A percentile compares a stretch with the other conserved stretches of the same genome.
These are phyloP conservation scores for Eupeodes luniger DNA, from an alignment of 2,888 invertebrate species.

Conservation along the genomic window DNA sequence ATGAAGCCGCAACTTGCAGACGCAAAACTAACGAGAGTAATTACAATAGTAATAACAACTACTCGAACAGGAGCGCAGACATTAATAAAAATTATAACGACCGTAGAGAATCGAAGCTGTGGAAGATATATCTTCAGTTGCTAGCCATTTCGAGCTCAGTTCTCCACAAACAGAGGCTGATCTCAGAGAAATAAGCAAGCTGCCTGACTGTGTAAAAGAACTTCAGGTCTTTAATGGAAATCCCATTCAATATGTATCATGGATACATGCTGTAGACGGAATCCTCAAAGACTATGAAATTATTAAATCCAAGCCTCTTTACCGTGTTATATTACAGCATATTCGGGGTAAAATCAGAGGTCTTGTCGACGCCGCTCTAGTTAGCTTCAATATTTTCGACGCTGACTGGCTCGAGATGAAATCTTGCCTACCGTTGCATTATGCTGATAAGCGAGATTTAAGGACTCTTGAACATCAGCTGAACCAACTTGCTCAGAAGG, in stretches of 20 bases:
- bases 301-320: neutral
- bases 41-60: too few species aligned
- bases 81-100: too few species aligned
- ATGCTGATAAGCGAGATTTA: constrained; percentile 74
- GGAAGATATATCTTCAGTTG: too few species aligned
- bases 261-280: neutral
- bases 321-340: neutral
- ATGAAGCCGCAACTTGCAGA: too few species aligned
- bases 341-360: neutral
- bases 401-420: neutral
- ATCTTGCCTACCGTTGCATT: constrained; percentile 59
- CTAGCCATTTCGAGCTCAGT: neutral
- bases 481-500: constrained; percentile 40
- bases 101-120: too few species aligned
- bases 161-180: neutral
- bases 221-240: neutral
- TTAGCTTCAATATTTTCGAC: neutral
- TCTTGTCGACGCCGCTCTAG: neutral
- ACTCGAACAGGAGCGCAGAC: too few species aligned
- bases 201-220: neutral
- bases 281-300: neutral
- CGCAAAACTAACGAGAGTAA: too few species aligned
- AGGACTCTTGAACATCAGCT: constrained; percentile 72
- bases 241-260: neutral
- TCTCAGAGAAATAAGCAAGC: neutral